These are phyloP conservation scores for Lanistes nyassanus DNA, from an alignment of 1,140 invertebrate species.

Conservation along the genomic window DNA sequence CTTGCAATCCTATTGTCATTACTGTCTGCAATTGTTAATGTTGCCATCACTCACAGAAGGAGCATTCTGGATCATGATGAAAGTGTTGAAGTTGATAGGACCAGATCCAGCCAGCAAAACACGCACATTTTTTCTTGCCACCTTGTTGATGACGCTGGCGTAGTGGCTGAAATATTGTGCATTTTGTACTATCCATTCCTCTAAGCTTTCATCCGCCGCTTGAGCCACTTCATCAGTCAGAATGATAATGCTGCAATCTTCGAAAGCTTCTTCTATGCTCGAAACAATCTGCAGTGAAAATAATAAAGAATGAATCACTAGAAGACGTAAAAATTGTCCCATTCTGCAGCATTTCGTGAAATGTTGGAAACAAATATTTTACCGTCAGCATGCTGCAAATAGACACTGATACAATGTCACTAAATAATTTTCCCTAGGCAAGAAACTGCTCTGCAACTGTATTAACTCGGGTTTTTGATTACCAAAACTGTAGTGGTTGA, in stretches of 20 bases:
- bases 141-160: conserved; percentile 55
- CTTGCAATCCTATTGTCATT: too few species aligned
- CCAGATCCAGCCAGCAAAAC: conserved; percentile 59
- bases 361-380: too few species aligned
- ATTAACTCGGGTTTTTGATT: too few species aligned
- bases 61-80: conserved; percentile 57
- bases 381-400: too few species aligned
- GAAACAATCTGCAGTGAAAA: background rate
- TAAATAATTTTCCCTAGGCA: too few species aligned
- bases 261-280: conserved; percentile 55
- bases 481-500: too few species aligned
- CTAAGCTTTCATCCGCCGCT: conserved; percentile 42
- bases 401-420: background rate
- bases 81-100: conserved; percentile 60
- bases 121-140: conserved; percentile 48
- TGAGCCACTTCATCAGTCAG: conserved; percentile 56
- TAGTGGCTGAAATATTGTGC: conserved; percentile 51
- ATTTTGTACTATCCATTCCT: conserved; percentile 55
- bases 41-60: conserved; percentile 41
- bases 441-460: too few species aligned
- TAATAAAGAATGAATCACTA: background rate
- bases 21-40: too few species aligned
- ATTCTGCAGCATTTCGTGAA: too few species aligned
- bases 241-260: conserved; percentile 57
- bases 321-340: too few species aligned